These are phyloP conservation scores for Drosophila falleni DNA, from an alignment of 2,888 invertebrate genomes.

Conservation along the genomic window DNA sequence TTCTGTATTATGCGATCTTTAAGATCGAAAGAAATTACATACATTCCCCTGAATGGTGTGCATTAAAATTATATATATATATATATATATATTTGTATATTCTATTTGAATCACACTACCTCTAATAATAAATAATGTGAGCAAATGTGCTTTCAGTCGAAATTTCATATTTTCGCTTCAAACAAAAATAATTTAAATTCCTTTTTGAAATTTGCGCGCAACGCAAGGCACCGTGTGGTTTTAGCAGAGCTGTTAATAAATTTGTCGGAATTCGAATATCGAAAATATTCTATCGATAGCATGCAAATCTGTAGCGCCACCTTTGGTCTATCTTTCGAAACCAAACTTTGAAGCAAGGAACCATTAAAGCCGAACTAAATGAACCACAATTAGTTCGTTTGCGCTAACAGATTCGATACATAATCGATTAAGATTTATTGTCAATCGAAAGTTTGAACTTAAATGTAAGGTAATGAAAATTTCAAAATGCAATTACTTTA, in stretches of 20 bases:
- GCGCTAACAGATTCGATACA: too few species aligned
- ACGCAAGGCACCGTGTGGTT: background rate
- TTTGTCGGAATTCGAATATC: too few species aligned
- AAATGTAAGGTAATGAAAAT: too few species aligned
- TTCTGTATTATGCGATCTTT: conserved; percentile 71
- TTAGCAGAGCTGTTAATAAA: conserved; percentile 13
- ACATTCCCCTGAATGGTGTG: conserved; percentile 68
- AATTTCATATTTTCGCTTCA: conserved; percentile 3
- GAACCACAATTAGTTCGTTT: too few species aligned
- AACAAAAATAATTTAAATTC: background rate
- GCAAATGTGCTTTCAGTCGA: conserved; percentile 24
- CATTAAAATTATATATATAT: conserved; percentile 49
- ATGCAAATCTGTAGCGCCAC: background rate
- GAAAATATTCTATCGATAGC: too few species aligned
- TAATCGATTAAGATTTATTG: too few species aligned
- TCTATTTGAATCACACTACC: conserved; percentile 30
- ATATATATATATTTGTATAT: conserved; percentile 50
- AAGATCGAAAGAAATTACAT: conserved; percentile 57
- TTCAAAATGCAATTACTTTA: too few species aligned
- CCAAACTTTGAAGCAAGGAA: background rate
- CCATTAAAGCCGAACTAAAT: too few species aligned
- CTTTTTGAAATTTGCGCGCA: background rate
- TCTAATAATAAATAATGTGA: conserved; percentile 24
- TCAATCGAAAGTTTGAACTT: too few species aligned
- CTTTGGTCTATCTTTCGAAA: background rate